phyloP scores from a whole-genome alignment of 2,888 invertebrate species.

The Shargacucullia verbasci region DNA sequence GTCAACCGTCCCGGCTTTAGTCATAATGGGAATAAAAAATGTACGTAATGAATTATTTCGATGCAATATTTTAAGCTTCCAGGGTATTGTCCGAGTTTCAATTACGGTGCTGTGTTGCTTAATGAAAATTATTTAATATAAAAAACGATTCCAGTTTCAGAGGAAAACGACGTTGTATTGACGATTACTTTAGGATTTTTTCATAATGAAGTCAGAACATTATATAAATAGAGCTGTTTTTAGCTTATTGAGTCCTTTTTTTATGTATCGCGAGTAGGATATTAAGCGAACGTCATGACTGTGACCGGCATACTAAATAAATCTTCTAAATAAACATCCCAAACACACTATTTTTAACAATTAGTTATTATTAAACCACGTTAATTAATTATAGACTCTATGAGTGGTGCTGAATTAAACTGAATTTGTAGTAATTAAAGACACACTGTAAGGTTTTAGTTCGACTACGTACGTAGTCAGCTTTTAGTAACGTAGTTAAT shows the following conservation, averaged over 20 bases:
- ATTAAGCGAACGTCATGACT: no score
- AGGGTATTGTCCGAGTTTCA: slow-evolving; percentile 38
- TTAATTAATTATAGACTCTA: no score
- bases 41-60: slow-evolving; percentile 41
- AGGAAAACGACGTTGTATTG: slow-evolving; percentile 46
- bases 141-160: slow-evolving; percentile 42
- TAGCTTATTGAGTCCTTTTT: slow-evolving; percentile 15
- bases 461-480: no score
- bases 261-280: no score
- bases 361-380: no score
- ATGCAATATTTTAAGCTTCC: slow-evolving; percentile 48
- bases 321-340: no score
- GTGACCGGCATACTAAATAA: no score
- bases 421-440: no score
- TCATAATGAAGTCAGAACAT: slow-evolving; percentile 38
- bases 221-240: slow-evolving; percentile 47
- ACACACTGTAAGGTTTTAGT: no score
- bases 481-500: no score
- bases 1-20: slow-evolving; percentile 39
- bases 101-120: slow-evolving; percentile 34
- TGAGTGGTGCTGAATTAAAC: no score
- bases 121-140: slow-evolving; percentile 49
- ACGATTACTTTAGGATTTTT: slow-evolving; percentile 36
- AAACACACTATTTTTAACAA: no score
- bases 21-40: slow-evolving; percentile 45